Base-by-base conservation (phyloP, 2,797 vertebrate genomes). In the Muscicapa striata region DNA sequence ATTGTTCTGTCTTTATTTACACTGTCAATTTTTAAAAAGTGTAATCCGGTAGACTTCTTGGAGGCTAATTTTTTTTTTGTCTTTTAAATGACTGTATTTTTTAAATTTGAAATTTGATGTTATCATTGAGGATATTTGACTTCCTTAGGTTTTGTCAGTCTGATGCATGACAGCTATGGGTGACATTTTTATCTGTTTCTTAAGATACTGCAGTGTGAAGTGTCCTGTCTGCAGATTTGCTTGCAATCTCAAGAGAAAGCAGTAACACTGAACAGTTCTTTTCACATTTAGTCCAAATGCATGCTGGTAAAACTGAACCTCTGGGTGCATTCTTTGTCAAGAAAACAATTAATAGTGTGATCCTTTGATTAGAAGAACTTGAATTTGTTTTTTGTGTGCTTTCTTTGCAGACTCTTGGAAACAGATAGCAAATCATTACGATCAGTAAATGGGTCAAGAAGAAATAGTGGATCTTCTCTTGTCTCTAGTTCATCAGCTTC, bases 401-500 rank as follows among this genome's bases (percentile, higher is more conserved):
- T 92, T 76, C 89, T 63, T 94, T 96, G 40, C 97, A 99, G 99
- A 97, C 98, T 99, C 67, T 97, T 99, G 97, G 99, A 99, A 98
- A 99, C 99, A 0, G 99, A 99, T 97, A 98, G 98, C 91, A 99
- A 99, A 97, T 99, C 99, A 8, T 97, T 99, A 94, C 98, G 98
- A 93, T 99, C 99, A 49, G 99, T 99, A 96, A 99, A 99, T 92
- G 99, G 99, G 81, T 99, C 99, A 89, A 98, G 99, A 97, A 98
- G 99, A 93, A 99, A 99, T 97, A 99, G 99, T 41, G 99, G 99
- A 81, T 99, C 99, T 84, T 99, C 99, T 27, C 98, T 99, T 96
- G 99, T 99, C 41, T 99, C 99, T 95, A 99, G 99, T 97, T 99
- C 99, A 84, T 99, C 99, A 1, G 99, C 99, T 94, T 99, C 99